phyloP scores from a whole-genome alignment of 2,113 vertebrate species.

The Alaudala cheleensis region DNA sequence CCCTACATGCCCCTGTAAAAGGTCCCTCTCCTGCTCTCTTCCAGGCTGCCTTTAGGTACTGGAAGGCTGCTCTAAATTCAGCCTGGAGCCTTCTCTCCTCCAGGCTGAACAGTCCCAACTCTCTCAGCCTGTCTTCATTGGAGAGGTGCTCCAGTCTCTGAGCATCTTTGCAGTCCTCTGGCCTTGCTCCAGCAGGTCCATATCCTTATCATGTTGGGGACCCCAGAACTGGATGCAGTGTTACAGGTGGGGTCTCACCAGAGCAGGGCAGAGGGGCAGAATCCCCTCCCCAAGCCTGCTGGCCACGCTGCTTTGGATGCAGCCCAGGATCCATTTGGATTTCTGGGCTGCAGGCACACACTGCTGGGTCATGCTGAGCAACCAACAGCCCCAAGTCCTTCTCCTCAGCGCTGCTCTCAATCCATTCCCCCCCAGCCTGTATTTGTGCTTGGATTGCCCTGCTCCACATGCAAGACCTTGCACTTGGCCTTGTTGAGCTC shows the following conservation, averaged over 20 bases:
- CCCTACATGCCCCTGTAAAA: too few relatives aligned
- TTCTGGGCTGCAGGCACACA: not conserved
- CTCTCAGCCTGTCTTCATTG: not conserved
- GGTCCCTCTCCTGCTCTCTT: not conserved
- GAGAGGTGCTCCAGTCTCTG: not conserved
- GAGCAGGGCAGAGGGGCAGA: not conserved
- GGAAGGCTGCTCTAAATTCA: not conserved
- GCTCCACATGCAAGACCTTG: accelerated
- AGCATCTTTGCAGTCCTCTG: not conserved
- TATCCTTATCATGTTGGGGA: not conserved
- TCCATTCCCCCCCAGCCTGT: not conserved
- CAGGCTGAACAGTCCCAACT: not conserved
- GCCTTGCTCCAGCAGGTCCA: not conserved
- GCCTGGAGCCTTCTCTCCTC: not conserved
- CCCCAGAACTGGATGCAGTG: not conserved
- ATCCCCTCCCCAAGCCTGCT: not conserved
- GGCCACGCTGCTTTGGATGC: not conserved
- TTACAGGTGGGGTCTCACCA: not conserved
- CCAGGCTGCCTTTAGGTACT: not conserved
- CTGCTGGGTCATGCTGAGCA: not conserved
- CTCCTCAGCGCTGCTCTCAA: not conserved
- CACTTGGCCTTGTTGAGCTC: not conserved
- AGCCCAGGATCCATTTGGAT: not conserved
- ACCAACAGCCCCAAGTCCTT: not conserved
- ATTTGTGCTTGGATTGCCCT: not conserved